phyloP scores from a whole-genome alignment of 2,797 vertebrate species.

The Sebastes matsubarae region DNA sequence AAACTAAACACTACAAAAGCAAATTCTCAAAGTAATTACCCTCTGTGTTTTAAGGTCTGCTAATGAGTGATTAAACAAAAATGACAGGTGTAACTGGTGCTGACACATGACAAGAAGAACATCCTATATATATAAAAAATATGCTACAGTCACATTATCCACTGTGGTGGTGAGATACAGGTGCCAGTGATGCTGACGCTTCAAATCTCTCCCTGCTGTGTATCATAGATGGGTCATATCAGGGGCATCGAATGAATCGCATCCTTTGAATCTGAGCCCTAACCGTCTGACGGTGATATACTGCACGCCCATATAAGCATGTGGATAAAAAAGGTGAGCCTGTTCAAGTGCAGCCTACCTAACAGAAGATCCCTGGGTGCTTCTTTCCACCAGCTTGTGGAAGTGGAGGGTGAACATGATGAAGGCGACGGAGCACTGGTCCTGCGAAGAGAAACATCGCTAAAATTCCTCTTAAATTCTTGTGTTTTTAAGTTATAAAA shows the following conservation, averaged over 20 bases:
- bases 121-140: background rate
- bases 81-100: background rate
- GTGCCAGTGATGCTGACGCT: background rate
- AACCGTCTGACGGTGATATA: conserved; percentile 15
- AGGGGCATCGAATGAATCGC: background rate
- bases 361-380: conserved; percentile 82
- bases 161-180: background rate
- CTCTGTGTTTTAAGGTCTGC: background rate
- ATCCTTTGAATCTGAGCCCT: conserved; percentile 19
- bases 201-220: conserved; percentile 14
- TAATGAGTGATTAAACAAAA: background rate
- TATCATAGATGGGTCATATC: conserved; percentile 16
- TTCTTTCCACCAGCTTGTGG: conserved; percentile 89
- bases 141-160: background rate
- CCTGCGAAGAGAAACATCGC: conserved; percentile 63
- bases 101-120: background rate
- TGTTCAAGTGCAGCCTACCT: conserved; percentile 77
- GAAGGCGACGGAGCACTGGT: conserved; percentile 83
- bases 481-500: background rate
- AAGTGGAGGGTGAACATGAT: conserved; percentile 88
- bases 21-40: background rate
- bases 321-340: conserved; percentile 15
- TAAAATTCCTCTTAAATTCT: background rate
- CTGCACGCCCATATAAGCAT: background rate
- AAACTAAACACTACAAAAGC: background rate